phyloP scores from a whole-genome alignment of 2,888 invertebrate species.

The Oligia strigilis region DNA sequence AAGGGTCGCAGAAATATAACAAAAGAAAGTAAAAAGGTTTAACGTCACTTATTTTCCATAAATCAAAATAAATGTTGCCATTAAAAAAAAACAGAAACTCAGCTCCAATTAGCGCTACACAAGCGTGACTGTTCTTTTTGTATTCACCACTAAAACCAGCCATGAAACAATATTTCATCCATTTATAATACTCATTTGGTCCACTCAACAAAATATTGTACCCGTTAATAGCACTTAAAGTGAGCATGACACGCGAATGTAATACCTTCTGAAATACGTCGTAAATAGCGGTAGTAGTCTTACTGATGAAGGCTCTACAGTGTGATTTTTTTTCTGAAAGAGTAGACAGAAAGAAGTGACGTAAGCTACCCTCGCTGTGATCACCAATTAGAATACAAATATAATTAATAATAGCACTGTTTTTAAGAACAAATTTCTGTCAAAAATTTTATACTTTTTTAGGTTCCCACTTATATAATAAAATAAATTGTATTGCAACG shows the following conservation, averaged over 20 bases:
- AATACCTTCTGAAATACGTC: slow-evolving; percentile 9
- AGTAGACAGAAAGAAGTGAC: background rate
- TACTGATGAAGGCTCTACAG: background rate
- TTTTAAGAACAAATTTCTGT: too few species aligned
- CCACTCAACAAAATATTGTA: slow-evolving; percentile 57
- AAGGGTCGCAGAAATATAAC: background rate
- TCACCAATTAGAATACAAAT: background rate
- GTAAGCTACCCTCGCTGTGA: background rate
- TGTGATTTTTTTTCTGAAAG: background rate
- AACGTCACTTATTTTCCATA: slow-evolving; percentile 17
- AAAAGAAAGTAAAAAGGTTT: background rate
- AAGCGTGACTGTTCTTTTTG: slow-evolving; percentile 45
- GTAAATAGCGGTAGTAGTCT: background rate
- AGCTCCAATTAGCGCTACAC: slow-evolving; percentile 42
- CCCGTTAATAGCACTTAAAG: slow-evolving; percentile 55
- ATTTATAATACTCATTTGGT: slow-evolving; percentile 49
- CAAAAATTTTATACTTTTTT: too few species aligned
- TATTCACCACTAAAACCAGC: slow-evolving; percentile 29
- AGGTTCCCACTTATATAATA: too few species aligned
- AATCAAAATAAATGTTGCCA: slow-evolving; percentile 48
- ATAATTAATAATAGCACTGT: background rate
- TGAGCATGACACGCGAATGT: slow-evolving; percentile 60
- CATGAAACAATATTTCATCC: slow-evolving; percentile 47
- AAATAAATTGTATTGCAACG: too few species aligned
- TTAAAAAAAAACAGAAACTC: slow-evolving; percentile 25